Evolutionary conservation across 2,113 vertebrate species (phyloP).

Genomic region (Okapia johnstoni): DNA sequence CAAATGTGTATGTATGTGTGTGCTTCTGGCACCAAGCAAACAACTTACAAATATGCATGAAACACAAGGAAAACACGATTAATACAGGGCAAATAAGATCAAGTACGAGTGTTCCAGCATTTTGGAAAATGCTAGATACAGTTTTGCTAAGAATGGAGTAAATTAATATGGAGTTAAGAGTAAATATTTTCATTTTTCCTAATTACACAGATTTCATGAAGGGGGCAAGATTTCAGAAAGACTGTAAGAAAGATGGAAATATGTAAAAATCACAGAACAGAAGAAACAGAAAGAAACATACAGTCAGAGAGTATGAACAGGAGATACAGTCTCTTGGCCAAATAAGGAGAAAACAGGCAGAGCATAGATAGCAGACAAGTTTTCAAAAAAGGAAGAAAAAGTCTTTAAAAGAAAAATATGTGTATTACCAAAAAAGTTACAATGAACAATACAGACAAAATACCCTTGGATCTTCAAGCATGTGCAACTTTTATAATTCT

Average conservation of each 20-base stretch:
- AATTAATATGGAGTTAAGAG: not conserved
- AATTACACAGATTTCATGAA: not conserved
- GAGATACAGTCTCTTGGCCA: not conserved
- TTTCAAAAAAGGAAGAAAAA: not conserved
- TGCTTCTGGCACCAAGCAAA: not conserved
- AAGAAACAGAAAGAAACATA: not conserved
- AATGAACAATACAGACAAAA: slow-evolving; percentile 20
- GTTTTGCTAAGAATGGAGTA: not conserved
- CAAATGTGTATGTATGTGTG: not conserved
- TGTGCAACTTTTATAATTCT: not conserved
- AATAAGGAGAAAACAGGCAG: not conserved
- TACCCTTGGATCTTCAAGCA: not conserved
- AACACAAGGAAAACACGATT: slow-evolving; percentile 2
- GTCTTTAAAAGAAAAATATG: not conserved
- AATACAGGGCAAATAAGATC: not conserved
- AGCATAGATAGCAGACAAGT: not conserved
- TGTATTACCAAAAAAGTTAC: not conserved
- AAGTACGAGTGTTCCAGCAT: not conserved
- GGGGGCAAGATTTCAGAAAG: not conserved
- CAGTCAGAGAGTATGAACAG: not conserved
- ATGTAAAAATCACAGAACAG: not conserved
- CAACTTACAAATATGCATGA: not conserved
- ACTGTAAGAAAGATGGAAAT: not conserved
- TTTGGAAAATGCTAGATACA: not conserved
- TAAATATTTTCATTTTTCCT: not conserved